Evolutionary conservation across 2,113 vertebrate species (phyloP), one percentile per base, ranked within the genome.

Genomic region (Tretioscincus oriximinensis): DNA sequence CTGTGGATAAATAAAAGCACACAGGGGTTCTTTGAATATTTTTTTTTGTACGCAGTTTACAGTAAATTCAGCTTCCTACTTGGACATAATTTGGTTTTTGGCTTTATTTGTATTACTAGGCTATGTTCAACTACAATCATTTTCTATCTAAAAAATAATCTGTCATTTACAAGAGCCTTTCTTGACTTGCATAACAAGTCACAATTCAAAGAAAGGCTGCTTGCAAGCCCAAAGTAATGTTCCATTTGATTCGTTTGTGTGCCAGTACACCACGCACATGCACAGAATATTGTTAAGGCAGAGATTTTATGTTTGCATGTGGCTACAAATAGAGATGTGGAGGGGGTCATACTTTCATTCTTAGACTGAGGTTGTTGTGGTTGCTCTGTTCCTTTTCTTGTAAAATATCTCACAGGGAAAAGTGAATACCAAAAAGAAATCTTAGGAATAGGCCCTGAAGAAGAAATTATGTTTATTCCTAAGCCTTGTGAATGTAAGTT

Each of bases 81-180:
- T 93, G 77, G 70, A 88, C 92, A 60, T 90, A 89, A 94, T 93
- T 93, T 95, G 89, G 80, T 92, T 94, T 84, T 86, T 93, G 83
- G 86, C 60, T 91, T 91, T 92, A 85, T 91, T 91, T 92, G 89
- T 93, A 90, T 94, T 90, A 86, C 87, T 81, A 83, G 75, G 29
- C 86, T 86, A 41, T 86, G 82, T 92, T 91, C 85, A 89, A 87
- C 76, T 89, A 85, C 72, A 88, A 24, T 93, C 79, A 82, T 89
- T 93, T 95, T 87, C 90, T 93, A 84, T 92, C 89, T 92, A 88
- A 93, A 91, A 95, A 88, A 79, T 91, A 89, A 91, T 93, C 84
- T 91, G 83, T 94, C 86, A 91, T 90, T 94, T 93, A 89, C 65
- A 91, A 93, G 88, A 93, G 81, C 83, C 67, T 91, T 84, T 64